A percentile compares a stretch with the other conserved stretches of the same genome.
Conservation (phyloP, 2,113 vertebrate genomes). For the Myrmophylax atrothorax region DNA sequence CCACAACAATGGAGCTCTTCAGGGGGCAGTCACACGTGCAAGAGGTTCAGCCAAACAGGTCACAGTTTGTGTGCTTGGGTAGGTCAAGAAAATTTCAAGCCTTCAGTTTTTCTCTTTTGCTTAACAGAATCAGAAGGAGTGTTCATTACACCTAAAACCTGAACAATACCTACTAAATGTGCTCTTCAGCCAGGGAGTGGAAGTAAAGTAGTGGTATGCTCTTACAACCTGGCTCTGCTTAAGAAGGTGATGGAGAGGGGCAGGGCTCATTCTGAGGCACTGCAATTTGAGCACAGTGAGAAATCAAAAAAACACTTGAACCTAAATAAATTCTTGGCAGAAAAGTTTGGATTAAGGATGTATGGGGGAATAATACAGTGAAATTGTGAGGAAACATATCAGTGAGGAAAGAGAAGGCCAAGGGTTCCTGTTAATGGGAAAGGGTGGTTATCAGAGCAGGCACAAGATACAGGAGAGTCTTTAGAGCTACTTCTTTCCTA, state of each 20-base stretch:
- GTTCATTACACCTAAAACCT: neutral
- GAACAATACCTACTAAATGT: neutral
- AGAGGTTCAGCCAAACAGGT: neutral
- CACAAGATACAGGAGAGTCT: neutral
- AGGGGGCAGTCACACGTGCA: accelerated
- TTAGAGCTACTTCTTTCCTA: neutral
- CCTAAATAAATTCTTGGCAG: neutral
- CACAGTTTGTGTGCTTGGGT: neutral
- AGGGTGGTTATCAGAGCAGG: accelerated
- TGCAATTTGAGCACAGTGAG: neutral
- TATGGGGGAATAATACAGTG: neutral
- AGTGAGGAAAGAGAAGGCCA: neutral
- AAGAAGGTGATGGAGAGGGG: neutral
- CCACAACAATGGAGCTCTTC: neutral
- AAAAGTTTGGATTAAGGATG: neutral
- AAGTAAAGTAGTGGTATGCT: neutral
- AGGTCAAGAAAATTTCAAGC: neutral
- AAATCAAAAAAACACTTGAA: neutral
- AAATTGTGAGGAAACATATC: neutral
- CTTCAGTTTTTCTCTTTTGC: neutral
- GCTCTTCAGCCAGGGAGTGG: neutral
- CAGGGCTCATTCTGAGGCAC: neutral
- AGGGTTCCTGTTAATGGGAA: neutral
- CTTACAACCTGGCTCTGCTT: neutral
- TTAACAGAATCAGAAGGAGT: neutral